These are phyloP conservation scores for Sebastes minor DNA, from an alignment of 2,797 vertebrate species.

Conservation along the genomic window DNA sequence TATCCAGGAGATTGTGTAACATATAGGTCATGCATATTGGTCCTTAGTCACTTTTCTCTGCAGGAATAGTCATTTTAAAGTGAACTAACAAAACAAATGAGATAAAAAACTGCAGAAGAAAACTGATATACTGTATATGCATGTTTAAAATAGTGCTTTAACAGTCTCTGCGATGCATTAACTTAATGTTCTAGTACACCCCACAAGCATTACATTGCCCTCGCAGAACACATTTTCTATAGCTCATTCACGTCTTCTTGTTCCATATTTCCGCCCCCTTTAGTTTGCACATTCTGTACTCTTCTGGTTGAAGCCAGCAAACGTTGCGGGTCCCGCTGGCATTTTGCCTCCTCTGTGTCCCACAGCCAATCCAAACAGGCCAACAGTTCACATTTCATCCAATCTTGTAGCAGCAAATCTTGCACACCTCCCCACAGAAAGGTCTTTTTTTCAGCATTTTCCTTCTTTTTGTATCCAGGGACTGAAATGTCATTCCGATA, in stretches of 20 bases:
- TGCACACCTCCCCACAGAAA: slow-evolving; percentile 58
- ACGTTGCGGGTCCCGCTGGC: slow-evolving; percentile 15
- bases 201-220: too few species aligned
- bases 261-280: background rate
- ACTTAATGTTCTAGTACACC: background rate
- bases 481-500: background rate
- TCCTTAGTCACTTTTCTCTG: background rate
- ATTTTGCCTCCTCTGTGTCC: slow-evolving; percentile 22
- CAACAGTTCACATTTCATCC: slow-evolving; percentile 62
- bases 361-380: slow-evolving; percentile 61
- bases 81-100: background rate
- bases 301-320: slow-evolving; percentile 27
- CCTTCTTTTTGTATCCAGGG: background rate
- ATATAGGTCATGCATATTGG: background rate
- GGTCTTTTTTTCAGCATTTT: background rate
- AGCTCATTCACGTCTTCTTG: background rate
- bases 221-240: background rate
- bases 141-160: background rate
- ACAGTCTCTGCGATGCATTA: background rate
- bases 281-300: slow-evolving; percentile 29
- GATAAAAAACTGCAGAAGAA: background rate
- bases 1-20: background rate
- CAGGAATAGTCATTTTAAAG: background rate
- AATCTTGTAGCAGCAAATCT: slow-evolving; percentile 58
- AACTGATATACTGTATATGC: background rate